Base-by-base conservation (phyloP, 2,888 invertebrate genomes). In the Sesamia inferens region DNA sequence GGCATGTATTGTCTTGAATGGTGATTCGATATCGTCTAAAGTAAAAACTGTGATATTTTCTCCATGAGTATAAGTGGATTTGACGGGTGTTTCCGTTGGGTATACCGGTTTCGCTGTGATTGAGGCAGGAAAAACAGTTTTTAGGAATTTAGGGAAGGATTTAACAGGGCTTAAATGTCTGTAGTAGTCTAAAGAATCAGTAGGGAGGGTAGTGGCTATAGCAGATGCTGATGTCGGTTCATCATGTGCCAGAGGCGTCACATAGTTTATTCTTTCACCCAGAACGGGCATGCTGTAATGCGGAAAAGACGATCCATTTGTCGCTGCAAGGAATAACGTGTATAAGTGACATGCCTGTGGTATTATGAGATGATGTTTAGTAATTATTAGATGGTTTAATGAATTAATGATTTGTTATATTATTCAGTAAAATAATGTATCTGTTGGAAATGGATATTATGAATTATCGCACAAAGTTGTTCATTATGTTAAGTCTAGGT, bases 251-350 rank as follows among this genome's bases (percentile, higher is more conserved):
- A 92, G 81, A 71, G 93, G 93, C 75, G 94, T 95, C 85, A 93
- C 93, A 89, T 91, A 93, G 85, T 91, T 93, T 78, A 88, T 77
- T 62, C 81, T 63, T 84, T 89, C 88, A 82, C 86, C 88, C 68
- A 88, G 77, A 80, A 80, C 88, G 80, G 91, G 88, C 86, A 91
- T 89, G 82, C 79, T 87, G 89, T 90, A 88, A 86, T 88, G 85
- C 81, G 90, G 86, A 85, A 87, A 88, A 84, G 85, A 87, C 73
- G 90, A 87, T 88, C 89, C 91, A 82, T 91, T 90, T 90, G 89
- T 93, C 89, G 92, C 95, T 95, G 95, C 84, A 95, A 95, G 93
- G 90, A 94, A 94, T 92, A 94, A 94, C 90, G 90, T 76, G 70
- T 87, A 90, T 92, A 88, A 92, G 90, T 90, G 87, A 90, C 88